Conservation (phyloP, 92 coral and sea anemone genomes). For the Epizoanthus fatuus region DNA sequence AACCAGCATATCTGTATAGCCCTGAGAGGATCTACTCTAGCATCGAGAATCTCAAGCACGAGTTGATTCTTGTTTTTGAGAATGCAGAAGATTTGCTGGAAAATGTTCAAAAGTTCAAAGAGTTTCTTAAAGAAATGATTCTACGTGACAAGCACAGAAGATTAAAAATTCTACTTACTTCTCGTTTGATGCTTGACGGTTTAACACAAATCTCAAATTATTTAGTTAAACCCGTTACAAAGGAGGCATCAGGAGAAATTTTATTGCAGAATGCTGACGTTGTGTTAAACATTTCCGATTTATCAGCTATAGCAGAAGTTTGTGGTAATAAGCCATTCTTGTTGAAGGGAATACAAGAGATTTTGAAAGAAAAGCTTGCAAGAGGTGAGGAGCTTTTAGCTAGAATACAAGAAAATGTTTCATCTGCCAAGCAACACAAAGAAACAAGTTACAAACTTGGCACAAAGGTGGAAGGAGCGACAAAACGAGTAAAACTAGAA, state of each 20-base stretch:
- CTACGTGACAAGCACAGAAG: conserved; percentile 30
- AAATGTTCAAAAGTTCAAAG: too few species aligned
- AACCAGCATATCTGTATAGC: too few species aligned
- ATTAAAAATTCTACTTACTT: conserved; percentile 63
- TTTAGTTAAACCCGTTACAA: conserved; percentile 51
- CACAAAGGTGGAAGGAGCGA: too few species aligned
- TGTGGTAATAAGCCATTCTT: conserved; percentile 68
- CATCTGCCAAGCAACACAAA: background rate
- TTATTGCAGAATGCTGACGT: too few species aligned
- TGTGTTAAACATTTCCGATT: too few species aligned
- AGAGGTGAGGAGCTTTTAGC: conserved; percentile 41
- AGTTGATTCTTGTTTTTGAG: too few species aligned
- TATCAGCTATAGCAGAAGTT: conserved; percentile 1
- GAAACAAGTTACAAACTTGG: too few species aligned
- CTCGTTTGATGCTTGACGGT: conserved; percentile 43
- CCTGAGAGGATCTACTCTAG: too few species aligned
- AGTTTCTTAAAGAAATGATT: conserved; percentile 14
- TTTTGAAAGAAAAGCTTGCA: conserved; percentile 61
- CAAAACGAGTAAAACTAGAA: too few species aligned
- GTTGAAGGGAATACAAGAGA: conserved; percentile 53
- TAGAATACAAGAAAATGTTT: conserved; percentile 30
- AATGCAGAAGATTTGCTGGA: too few species aligned
- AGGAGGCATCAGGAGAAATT: too few species aligned
- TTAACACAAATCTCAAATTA: conserved; percentile 35
- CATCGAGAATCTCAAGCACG: conserved; percentile 37